phyloP scores from a whole-genome alignment of 2,888 invertebrate genomes.

The Lycocerus yunnanus region DNA sequence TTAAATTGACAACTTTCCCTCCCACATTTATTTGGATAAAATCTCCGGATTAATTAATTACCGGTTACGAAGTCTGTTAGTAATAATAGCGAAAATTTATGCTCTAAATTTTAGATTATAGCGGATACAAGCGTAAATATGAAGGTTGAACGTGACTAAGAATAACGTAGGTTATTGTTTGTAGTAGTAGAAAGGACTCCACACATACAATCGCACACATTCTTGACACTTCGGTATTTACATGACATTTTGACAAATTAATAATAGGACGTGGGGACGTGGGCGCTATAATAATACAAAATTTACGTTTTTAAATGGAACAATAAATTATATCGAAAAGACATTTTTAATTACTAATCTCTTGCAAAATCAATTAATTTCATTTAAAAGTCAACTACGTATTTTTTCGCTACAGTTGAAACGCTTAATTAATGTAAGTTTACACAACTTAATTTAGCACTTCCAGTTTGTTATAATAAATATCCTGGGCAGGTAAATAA shows the following conservation, averaged over 20 bases:
- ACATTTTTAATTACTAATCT: neutral
- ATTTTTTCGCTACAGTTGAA: neutral
- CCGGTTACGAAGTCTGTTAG: neutral
- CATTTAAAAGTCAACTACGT: neutral
- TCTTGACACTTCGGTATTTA: constrained; percentile 1
- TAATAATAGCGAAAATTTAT: neutral
- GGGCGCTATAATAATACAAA: neutral
- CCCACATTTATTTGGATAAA: neutral
- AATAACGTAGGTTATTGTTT: neutral
- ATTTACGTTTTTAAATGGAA: neutral
- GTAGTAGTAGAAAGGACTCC: constrained; percentile 1
- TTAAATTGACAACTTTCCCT: neutral
- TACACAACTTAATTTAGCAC: neutral
- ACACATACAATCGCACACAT: neutral
- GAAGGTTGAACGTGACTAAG: constrained; percentile 3
- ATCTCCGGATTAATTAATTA: neutral
- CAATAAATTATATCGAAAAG: neutral
- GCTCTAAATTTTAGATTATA: neutral
- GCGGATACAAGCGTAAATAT: neutral
- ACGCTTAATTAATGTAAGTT: neutral
- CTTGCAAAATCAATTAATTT: neutral
- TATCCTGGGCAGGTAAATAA: neutral
- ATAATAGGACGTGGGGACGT: neutral
- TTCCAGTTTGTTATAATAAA: neutral
- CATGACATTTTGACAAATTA: constrained; percentile 3